Base-by-base conservation (phyloP, 2,113 vertebrate species). In the Sinocyclocheilus maitianheensis region DNA sequence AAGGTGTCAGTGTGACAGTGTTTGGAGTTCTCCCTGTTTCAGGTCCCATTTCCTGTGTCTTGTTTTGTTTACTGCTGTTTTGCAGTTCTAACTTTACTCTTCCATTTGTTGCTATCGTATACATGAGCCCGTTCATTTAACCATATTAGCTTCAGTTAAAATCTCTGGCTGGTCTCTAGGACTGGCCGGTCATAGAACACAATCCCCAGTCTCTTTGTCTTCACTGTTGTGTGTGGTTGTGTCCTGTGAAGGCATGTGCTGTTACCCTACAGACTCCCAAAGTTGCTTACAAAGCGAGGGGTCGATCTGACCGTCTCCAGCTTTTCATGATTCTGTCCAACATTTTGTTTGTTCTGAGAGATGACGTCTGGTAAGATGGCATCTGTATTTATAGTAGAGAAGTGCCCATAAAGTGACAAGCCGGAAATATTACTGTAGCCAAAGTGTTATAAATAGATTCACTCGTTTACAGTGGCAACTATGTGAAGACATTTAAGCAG, bases 1-100 rank as follows among this genome's bases (percentile, higher is more conserved):
- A 86, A 93, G 94, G 90, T 92, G 94, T 94, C 94, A 91, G 85
- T 91, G 92, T 90, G 84, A 62, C 48, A 60, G 60, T 89, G 81
- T 85, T 77, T 75, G 81, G 86, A n/a, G 55, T 58, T 11, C 26
- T 88, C 72, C 84, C 51, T 37, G 13, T 80, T 75, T 84, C 65
- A 26, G 86, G 87, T 89, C 88, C 84, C 92, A 89, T 92, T 90
- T 91, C 89, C 77, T 84, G 5, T 63, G 20, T 84, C 43, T 30
- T 71, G 40, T 67, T 86, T 71, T 82, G 55, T 63, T 53, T 58
- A 46, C n/a, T 58, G 8, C 18, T 30, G n/a, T 60, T 4, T 79
- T 84, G 13, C 81, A n/a, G 30, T 88, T 53, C 11, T 74, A 79
- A 8, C 40, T 81, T 55, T 86, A 60, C 34, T 24, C 20, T 24